A percentile compares a stretch with the other conserved stretches of the same genome.
Conservation (phyloP, 2,888 invertebrate genomes). For the Andricus curvator region DNA sequence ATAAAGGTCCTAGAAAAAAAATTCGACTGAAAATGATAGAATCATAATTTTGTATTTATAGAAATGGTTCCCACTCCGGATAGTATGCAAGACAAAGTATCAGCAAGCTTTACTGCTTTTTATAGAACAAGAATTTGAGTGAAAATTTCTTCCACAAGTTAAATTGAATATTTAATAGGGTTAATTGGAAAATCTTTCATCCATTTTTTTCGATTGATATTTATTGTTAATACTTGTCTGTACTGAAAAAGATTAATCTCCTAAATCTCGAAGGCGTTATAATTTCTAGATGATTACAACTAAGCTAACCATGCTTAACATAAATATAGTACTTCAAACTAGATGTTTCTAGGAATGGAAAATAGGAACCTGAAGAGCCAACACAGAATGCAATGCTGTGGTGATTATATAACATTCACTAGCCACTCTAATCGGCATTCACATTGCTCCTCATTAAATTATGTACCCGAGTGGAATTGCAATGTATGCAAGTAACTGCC, state of each 20-base stretch:
- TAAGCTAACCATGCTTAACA: neutral
- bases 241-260: neutral
- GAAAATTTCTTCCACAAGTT: too few relatives aligned
- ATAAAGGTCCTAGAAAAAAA: too few relatives aligned
- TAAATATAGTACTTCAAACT: neutral
- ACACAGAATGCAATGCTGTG: neutral
- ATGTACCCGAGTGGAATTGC: neutral
- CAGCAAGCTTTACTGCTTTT: too few relatives aligned
- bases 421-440: neutral
- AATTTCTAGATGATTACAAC: neutral
- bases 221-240: neutral
- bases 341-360: slow-evolving; percentile 5
- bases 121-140: too few relatives aligned
- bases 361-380: neutral
- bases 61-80: too few relatives aligned
- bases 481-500: neutral
- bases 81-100: too few relatives aligned
- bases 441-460: slow-evolving; percentile 18
- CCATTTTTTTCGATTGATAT: too few relatives aligned
- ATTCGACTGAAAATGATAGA: too few relatives aligned
- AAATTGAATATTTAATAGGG: too few relatives aligned
- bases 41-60: too few relatives aligned
- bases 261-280: too few relatives aligned
- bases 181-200: too few relatives aligned
- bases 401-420: slow-evolving; percentile 27